phyloP scores from a whole-genome alignment of 2,113 vertebrate species.

The Campylomormyrus numenius region DNA sequence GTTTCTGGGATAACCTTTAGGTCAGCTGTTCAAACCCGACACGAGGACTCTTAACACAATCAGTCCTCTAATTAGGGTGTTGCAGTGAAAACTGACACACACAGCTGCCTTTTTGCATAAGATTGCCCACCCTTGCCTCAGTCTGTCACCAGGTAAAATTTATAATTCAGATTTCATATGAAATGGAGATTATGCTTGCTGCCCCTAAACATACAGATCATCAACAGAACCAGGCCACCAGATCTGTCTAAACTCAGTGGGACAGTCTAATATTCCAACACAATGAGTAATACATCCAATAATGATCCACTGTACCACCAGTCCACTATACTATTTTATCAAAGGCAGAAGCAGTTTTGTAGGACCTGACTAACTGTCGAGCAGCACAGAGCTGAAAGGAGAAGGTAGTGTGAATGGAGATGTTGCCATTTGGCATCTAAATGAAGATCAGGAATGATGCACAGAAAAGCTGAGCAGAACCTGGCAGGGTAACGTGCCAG shows the following conservation, averaged over 20 bases:
- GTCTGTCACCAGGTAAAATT: not conserved
- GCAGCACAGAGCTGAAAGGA: not conserved
- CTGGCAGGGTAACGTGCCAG: not conserved
- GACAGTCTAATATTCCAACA: not conserved
- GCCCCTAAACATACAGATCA: not conserved
- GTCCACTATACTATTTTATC: not conserved
- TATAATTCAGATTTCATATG: not conserved
- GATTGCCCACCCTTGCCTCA: not conserved
- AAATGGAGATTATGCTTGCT: not conserved
- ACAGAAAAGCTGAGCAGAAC: not conserved
- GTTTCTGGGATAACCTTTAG: not conserved
- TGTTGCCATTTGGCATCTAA: not conserved
- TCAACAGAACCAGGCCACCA: not conserved
- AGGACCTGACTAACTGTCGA: not conserved
- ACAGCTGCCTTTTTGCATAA: not conserved
- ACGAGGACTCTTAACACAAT: not conserved
- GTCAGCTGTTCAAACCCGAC: not conserved
- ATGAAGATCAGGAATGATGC: not conserved
- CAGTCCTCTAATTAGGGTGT: not conserved
- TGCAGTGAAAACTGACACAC: not conserved
- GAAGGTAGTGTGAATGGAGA: not conserved
- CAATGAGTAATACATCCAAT: not conserved
- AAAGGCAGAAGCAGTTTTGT: not conserved
- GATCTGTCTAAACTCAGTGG: not conserved
- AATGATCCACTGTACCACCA: not conserved